A percentile compares a stretch with the other conserved stretches of the same genome.
These are phyloP conservation scores for Brevimyrus niger DNA, from an alignment of 2,113 vertebrate genomes.

Conservation along the genomic window DNA sequence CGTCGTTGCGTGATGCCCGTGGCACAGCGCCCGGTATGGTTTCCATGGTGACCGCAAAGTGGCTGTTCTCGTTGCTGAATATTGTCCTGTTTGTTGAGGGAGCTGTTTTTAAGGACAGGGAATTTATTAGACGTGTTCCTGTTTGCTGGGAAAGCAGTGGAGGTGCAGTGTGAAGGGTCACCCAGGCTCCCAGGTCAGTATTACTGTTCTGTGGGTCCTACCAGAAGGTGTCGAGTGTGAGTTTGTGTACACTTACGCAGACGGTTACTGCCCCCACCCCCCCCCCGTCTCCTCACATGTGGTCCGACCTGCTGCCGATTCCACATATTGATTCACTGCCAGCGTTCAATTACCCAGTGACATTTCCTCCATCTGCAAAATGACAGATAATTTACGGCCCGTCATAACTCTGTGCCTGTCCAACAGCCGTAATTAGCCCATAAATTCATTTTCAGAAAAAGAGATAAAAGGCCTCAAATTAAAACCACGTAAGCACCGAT, in stretches of 20 bases:
- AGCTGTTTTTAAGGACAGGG: background rate
- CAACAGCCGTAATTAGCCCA: slow-evolving; percentile 19
- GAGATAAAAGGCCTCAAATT: slow-evolving; percentile 12
- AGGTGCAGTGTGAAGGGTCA: background rate
- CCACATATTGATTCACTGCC: slow-evolving; percentile 23
- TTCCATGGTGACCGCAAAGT: background rate
- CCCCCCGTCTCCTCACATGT: background rate
- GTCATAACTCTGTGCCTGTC: slow-evolving; percentile 25
- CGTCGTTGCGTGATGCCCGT: background rate
- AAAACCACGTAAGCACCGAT: background rate
- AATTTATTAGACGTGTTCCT: background rate
- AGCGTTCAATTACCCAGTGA: slow-evolving; percentile 21
- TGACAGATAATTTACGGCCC: slow-evolving; percentile 15
- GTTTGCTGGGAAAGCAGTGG: background rate
- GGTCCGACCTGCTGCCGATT: slow-evolving; percentile 12
- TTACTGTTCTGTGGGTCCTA: background rate
- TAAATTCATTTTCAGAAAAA: slow-evolving; percentile 21
- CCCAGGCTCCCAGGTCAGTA: background rate
- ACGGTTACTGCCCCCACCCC: background rate
- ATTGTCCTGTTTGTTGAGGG: background rate
- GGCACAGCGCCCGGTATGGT: background rate
- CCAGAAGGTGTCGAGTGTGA: background rate
- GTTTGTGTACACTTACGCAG: background rate
- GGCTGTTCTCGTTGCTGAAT: background rate
- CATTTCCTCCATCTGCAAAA: slow-evolving; percentile 21